Evolutionary conservation across 30 jellyfish, hydroid and myxozoan species (phyloP).

Genomic region (Catostylus mosaicus): DNA sequence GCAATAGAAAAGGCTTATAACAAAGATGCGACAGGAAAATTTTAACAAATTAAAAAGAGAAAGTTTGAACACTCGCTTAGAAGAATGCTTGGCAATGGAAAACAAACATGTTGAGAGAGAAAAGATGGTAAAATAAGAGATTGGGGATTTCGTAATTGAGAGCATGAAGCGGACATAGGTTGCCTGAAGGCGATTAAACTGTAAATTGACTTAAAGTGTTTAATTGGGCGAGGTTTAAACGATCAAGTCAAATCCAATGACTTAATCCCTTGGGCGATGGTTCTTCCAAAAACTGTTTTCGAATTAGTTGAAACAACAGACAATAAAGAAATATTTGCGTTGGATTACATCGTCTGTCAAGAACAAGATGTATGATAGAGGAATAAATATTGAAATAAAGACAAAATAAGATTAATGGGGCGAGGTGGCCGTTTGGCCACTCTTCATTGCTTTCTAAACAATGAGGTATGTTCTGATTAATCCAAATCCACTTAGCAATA

Average conservation of each 20-base stretch:
- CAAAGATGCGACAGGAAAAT: too few species aligned
- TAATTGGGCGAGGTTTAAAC: background rate
- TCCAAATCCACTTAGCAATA: background rate
- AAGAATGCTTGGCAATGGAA: too few species aligned
- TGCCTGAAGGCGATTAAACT: too few species aligned
- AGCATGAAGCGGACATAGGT: too few species aligned
- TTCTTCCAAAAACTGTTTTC: too few species aligned
- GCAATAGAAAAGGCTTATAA: too few species aligned
- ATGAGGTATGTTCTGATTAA: background rate
- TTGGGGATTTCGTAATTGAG: too few species aligned
- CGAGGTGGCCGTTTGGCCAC: background rate
- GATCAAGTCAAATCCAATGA: background rate
- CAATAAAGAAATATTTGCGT: background rate
- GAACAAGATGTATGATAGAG: background rate
- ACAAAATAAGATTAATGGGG: conserved; percentile 4
- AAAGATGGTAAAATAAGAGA: too few species aligned
- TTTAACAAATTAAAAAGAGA: too few species aligned
- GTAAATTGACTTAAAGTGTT: too few species aligned
- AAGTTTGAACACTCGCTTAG: too few species aligned
- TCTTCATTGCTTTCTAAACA: background rate
- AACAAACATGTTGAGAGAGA: too few species aligned
- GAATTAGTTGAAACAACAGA: background rate
- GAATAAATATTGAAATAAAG: background rate
- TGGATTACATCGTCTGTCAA: background rate
- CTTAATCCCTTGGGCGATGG: background rate